Evolutionary conservation across 1,140 invertebrate genomes (phyloP).

Genomic region (Sitophilus oryzae): DNA sequence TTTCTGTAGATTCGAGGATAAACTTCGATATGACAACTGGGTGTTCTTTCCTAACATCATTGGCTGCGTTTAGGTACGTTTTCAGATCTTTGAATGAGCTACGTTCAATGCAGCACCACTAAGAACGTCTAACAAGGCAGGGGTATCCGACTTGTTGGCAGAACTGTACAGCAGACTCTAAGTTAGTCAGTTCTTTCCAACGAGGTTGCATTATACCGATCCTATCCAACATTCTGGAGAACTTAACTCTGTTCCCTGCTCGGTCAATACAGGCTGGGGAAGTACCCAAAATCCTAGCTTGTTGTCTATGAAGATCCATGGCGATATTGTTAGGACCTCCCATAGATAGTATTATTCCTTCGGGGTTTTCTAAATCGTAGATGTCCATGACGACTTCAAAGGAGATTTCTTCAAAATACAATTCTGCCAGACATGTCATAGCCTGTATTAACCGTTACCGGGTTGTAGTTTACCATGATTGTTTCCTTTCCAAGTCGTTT

Average conservation of each 20-base stretch:
- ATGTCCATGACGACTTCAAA: slow-evolving; percentile 99
- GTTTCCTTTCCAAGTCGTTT: slow-evolving; percentile 78
- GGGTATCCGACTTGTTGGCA: slow-evolving; percentile 97
- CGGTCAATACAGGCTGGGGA: slow-evolving; percentile 94
- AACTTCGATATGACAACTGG: slow-evolving; percentile 99
- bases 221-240: slow-evolving; percentile 94
- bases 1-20: slow-evolving; percentile 96
- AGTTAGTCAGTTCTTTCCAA: slow-evolving; percentile 90
- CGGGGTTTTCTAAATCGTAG: slow-evolving; percentile 87
- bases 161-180: slow-evolving; percentile 82
- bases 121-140: slow-evolving; percentile 93
- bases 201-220: slow-evolving; percentile 92
- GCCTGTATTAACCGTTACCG: slow-evolving; percentile 98
- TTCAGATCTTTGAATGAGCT: slow-evolving; percentile 88
- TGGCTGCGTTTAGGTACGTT: slow-evolving; percentile 85
- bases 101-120: slow-evolving; percentile 99
- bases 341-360: slow-evolving; percentile 94
- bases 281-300: slow-evolving; percentile 70
- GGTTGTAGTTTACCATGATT: slow-evolving; percentile 99
- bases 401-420: slow-evolving; percentile 99
- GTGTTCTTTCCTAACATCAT: slow-evolving; percentile 89
- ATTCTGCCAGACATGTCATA: slow-evolving; percentile 97
- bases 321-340: slow-evolving; percentile 99
- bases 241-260: slow-evolving; percentile 98
- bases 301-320: slow-evolving; percentile 86